A percentile compares a stretch with the other conserved stretches of the same genome.
phyloP scores from a whole-genome alignment of 2,113 vertebrate genomes.

The Entomyzon cyanotis region DNA sequence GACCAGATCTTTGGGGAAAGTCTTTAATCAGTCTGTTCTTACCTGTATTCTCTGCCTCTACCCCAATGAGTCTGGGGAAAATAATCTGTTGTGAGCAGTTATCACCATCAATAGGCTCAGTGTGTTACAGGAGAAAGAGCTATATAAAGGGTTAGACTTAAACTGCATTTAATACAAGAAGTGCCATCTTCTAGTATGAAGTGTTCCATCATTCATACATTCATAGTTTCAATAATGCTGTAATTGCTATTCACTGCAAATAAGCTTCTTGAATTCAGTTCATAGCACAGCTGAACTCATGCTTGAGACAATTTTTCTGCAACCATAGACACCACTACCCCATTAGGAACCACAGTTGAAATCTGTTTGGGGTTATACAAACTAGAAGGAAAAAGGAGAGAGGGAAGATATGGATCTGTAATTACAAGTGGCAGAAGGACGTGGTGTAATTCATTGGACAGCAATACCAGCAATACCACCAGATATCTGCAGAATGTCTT shows the following conservation, averaged over 20 bases:
- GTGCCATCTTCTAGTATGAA: neutral
- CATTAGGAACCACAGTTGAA: neutral
- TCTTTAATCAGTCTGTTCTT: neutral
- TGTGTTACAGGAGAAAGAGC: neutral
- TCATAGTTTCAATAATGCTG: neutral
- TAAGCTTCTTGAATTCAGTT: neutral
- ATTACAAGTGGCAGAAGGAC: conserved; percentile 22
- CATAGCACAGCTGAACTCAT: neutral
- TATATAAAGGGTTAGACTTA: neutral
- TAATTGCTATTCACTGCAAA: conserved; percentile 16
- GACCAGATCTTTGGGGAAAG: neutral
- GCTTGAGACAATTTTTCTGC: conserved; percentile 11
- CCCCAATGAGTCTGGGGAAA: neutral
- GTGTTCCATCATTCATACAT: neutral
- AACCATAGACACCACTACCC: neutral
- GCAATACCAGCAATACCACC: neutral
- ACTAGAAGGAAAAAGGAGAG: neutral
- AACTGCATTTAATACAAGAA: neutral
- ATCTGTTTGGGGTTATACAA: neutral
- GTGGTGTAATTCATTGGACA: neutral
- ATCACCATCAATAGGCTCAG: neutral
- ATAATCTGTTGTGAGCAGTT: neutral
- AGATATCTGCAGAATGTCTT: neutral
- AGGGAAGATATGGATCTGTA: conserved; percentile 44
- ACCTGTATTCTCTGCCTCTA: neutral